Evolutionary conservation across 2,888 invertebrate species (phyloP), one percentile per base, ranked within the genome.

Genomic region (Halictus ligatus): DNA sequence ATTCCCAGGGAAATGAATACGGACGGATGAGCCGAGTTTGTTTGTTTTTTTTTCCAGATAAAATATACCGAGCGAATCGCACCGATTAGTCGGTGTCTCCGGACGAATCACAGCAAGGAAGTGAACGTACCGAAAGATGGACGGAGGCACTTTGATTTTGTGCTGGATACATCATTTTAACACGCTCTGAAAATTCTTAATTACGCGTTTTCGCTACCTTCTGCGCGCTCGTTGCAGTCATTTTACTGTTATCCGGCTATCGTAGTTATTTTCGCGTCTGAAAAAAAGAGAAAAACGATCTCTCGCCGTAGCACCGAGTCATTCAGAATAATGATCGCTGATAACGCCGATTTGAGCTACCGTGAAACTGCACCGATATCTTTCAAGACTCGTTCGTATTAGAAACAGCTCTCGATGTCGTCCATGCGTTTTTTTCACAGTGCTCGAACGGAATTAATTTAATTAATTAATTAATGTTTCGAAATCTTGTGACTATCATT

Each of bases 101-200:
- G 71, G 67, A 50, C 74, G 48, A 46, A 40, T 72, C 75, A 40
- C 35, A 18, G 40, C 60, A 46, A 69, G 58, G 64, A 75, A 73
- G 60, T 76, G 84, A 84, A 71, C 75, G 77, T 67, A 60, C 50
- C 18, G 60, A 75, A 84, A 76, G 79, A 72, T 71, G 64, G 12
- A 75, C 54, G 48, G 21, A 71, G 78, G 35, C 40, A 71, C 80
- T 75, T 79, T 50, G 81, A 77, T 69, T 81, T 72, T 71, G 77
- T n/a, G 75, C 75, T 79, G 74, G 64, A 81, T 81, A 48, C 82
- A 87, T 85, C 82, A 50, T 69, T 82, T 86, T 86, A 82, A 77
- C 86, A 87, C 86, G 86, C 86, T 87, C 86, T 86, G 79, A 77
- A 82, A 78, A 74, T 79, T 80, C 79, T 77, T 87, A 86, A 86